Base-by-base conservation (phyloP, 2,888 invertebrate genomes). In the Philonicus albiceps region DNA sequence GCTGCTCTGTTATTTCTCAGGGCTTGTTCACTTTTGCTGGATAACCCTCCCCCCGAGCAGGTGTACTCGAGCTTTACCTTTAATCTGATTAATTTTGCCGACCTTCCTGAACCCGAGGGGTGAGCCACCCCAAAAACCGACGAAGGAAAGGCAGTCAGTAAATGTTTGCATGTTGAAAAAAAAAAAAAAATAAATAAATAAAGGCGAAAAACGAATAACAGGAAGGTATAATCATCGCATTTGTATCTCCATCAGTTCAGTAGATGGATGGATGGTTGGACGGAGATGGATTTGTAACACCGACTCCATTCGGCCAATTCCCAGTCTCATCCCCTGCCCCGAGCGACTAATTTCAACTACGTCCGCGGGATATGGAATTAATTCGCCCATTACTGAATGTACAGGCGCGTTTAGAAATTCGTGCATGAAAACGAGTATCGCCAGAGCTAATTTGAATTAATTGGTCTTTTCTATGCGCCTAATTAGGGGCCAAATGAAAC, bases 391-490 rank as follows among this genome's bases (percentile, higher is more conserved):
- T 64, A 16, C n/a, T 19, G 19, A 34, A 37, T 76, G 22, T 40
- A 76, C 40, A 43, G 76, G 76, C 22, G 76, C 40, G 76, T 40
- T 76, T 37, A 49, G 4, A 31, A 19, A 34, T 40, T 22, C 76
- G 19, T 76, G 37, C 34, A 76, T 76, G n/a, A 76, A 43, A 76
- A 37, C 76, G 34, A 76, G 11, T 37, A 76, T 76, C 40, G 76
- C 76, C 6, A 19, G 40, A 64, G 34, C 22, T 76, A 40, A 76
- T 76, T 76, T 76, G 37, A 76, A 76, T 76, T 76, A 76, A 76
- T 76, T 76, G 40, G 37, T 76, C 34, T 40, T 40, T 76, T 76
- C 40, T 76, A 40, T 76, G 76, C 76, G 40, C 34, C 37, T 76
- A 40, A 40, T 40, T 37, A 76, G 37, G 37, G 37, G 34, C 76